Evolutionary conservation across 2,113 vertebrate genomes (phyloP).

Genomic region (Thermophis baileyi): DNA sequence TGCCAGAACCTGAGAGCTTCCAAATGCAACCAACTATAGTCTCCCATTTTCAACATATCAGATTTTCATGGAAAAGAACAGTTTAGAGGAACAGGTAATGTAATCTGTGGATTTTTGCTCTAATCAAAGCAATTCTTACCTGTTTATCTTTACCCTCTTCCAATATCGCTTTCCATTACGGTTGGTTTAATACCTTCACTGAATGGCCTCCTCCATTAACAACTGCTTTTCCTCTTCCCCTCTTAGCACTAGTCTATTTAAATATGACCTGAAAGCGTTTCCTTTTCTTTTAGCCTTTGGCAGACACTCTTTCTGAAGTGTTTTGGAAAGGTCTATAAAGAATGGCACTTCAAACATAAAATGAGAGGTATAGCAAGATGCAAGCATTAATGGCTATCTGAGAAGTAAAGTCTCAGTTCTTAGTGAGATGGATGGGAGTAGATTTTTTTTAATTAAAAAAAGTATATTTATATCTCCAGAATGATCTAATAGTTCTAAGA

Average conservation of each 20-base stretch:
- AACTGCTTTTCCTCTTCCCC: constrained; percentile 1
- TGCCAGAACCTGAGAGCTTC: background rate
- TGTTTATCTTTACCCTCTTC: background rate
- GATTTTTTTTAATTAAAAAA: constrained; percentile 15
- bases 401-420: background rate
- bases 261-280: constrained; percentile 15
- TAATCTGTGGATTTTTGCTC: background rate
- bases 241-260: background rate
- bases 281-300: background rate
- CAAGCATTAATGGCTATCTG: constrained; percentile 5
- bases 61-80: background rate
- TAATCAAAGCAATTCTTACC: background rate
- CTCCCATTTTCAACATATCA: background rate
- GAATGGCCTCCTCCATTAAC: constrained; percentile 1
- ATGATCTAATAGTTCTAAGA: constrained; percentile 29
- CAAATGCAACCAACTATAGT: background rate
- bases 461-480: constrained; percentile 2
- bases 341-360: constrained; percentile 24
- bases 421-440: background rate
- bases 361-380: background rate
- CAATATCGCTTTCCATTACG: background rate
- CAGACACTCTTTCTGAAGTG: constrained; percentile 19
- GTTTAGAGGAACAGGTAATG: background rate
- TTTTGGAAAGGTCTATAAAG: constrained; percentile 11
- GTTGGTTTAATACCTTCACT: background rate